Percentiles rank a stretch among this genome's conserved stretches.
Conservation (phyloP, 1,140 invertebrate genomes). For the Phenacoccus solenopsis region DNA sequence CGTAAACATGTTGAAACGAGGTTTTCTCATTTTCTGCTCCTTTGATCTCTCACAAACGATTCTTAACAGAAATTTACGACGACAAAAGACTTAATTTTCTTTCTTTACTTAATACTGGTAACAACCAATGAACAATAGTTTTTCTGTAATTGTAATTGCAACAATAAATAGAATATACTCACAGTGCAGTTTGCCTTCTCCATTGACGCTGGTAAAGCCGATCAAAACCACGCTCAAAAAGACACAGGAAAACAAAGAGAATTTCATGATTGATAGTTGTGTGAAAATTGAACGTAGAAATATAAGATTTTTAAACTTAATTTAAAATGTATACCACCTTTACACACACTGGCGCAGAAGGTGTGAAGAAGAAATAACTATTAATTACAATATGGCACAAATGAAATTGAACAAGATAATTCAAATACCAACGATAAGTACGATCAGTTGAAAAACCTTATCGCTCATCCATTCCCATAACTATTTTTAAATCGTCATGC, state of each 20-base stretch:
- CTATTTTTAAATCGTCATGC: background rate
- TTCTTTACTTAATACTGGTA: no score
- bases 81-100: no score
- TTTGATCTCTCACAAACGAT: no score
- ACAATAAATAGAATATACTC: no score
- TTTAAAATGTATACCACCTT: constrained; percentile 41
- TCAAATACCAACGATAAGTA: background rate
- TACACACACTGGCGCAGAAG: constrained; percentile 84
- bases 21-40: no score
- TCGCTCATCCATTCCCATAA: constrained; percentile 4
- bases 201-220: background rate
- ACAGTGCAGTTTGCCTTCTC: constrained; percentile 8
- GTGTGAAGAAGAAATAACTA: constrained; percentile 27
- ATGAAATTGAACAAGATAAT: background rate
- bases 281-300: background rate
- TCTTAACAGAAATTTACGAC: no score
- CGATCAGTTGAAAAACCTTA: background rate
- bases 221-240: background rate
- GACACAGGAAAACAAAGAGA: background rate
- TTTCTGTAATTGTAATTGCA: no score
- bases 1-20: no score
- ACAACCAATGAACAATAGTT: no score
- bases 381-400: constrained; percentile 1
- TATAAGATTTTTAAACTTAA: background rate
- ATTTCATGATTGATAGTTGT: background rate